Base-by-base conservation (phyloP, 2,113 vertebrate genomes). In the Chamaea fasciata region DNA sequence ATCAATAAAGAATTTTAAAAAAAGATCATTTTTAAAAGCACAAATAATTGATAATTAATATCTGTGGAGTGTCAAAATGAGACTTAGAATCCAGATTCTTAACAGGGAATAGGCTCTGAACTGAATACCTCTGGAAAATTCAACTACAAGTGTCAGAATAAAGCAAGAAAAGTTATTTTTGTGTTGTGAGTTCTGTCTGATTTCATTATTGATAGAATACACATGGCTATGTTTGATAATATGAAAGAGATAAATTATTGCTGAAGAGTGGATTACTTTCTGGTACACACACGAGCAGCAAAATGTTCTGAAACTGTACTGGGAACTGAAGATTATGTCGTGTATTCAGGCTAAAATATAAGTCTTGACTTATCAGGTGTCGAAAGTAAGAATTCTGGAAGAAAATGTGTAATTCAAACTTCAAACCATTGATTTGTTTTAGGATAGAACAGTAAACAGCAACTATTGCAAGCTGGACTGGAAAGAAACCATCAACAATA, bases 161-260 rank as follows among this genome's bases (percentile, higher is more conserved):
- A 89, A 88, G 39, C 2, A 37, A 62, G 46, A 69, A 83, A 87
- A 87, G 3, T 4, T 70, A 11, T 37, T 90, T 28, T 53, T 86
- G 21, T 83, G n/a, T 69, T 80, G 80, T 89, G 50, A 81, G 33
- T 50, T 80, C 26, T 67, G 16, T 78, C 57, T 62, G 44, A 83
- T 91, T 77, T 67, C 35, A 65, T 80, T 70, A 89, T 50, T 63
- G 69, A 78, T 55, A 91, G 50, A 90, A 81, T 21, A 67, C 24
- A 59, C 2, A 1, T 24, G 10, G 47, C 52, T 87, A 81, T 7
- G 77, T 42, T 77, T 67, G 68, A 81, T 67, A 77, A 70, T 39
- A 60, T 22, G n/a, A 76, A 87, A 78, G 20, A 73, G 12, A 74
- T 4, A 63, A 82, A 80, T 44, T 49, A 55, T 47, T 70, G 39